A percentile compares a stretch with the other conserved stretches of the same genome.
Conservation (phyloP, 2,113 vertebrate species). For the Erythrocercus mccallii region DNA sequence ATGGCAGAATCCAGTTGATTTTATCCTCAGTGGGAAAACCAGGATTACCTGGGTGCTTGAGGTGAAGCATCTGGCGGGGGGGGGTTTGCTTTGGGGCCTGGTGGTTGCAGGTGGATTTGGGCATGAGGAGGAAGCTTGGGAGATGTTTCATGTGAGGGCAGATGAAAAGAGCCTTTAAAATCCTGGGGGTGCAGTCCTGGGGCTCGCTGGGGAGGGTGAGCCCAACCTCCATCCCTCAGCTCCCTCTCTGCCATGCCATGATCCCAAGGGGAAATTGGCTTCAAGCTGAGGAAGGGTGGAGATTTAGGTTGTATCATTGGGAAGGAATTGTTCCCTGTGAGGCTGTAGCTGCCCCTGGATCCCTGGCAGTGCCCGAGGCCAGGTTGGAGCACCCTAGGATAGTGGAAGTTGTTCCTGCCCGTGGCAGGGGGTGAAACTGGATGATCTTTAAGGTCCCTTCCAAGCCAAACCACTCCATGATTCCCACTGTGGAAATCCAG, state of each 20-base stretch:
- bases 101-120: background rate
- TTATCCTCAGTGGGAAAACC: background rate
- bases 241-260: background rate
- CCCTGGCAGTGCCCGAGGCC: background rate
- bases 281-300: background rate
- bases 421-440: background rate
- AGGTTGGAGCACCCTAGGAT: rapidly evolving
- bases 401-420: background rate
- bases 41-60: background rate
- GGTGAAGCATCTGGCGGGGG: background rate
- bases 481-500: background rate
- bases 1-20: background rate
- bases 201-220: background rate
- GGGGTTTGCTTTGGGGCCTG: background rate
- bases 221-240: background rate
- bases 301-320: background rate
- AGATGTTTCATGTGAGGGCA: background rate
- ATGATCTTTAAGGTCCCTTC: background rate
- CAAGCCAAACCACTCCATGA: background rate
- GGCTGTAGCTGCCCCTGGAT: background rate
- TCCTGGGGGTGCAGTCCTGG: background rate
- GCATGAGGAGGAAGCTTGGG: background rate
- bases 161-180: background rate
- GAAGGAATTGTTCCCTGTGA: background rate
- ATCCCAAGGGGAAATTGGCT: background rate